Evolutionary conservation across 2,888 invertebrate genomes (phyloP).

Genomic region (Petrophora chlorosata): DNA sequence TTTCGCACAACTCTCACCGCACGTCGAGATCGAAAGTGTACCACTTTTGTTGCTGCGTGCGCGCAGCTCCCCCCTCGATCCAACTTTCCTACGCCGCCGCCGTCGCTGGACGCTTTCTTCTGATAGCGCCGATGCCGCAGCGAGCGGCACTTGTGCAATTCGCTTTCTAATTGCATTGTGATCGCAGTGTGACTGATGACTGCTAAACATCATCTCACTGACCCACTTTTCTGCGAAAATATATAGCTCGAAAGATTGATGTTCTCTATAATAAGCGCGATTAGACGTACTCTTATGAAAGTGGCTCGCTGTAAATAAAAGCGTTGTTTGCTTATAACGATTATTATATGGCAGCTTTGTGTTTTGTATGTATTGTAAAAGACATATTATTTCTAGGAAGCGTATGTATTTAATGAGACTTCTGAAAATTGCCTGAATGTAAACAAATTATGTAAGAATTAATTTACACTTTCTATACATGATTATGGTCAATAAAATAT

Average conservation of each 20-base stretch:
- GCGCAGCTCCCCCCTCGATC: slow-evolving; percentile 61
- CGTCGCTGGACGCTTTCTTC: slow-evolving; percentile 74
- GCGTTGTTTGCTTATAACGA: neutral
- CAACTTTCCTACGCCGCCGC: slow-evolving; percentile 72
- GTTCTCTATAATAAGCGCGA: slow-evolving; percentile 34
- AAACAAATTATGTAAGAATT: too few species aligned
- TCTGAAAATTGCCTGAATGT: too few species aligned
- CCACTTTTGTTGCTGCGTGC: slow-evolving; percentile 77
- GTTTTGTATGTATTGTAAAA: neutral
- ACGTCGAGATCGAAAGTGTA: slow-evolving; percentile 81
- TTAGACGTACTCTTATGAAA: slow-evolving; percentile 30
- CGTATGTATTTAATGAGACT: too few species aligned
- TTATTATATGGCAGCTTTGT: neutral
- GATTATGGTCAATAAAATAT: too few species aligned
- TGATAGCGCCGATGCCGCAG: slow-evolving; percentile 44
- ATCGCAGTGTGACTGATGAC: slow-evolving; percentile 69
- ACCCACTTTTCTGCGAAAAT: slow-evolving; percentile 61
- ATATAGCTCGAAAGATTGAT: slow-evolving; percentile 44
- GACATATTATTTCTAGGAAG: too few species aligned
- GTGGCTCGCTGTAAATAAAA: slow-evolving; percentile 14
- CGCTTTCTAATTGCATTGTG: slow-evolving; percentile 83
- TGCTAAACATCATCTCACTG: slow-evolving; percentile 67
- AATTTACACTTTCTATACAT: too few species aligned
- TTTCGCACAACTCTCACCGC: slow-evolving; percentile 85
- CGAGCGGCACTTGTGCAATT: slow-evolving; percentile 73